phyloP scores from a whole-genome alignment of 2,113 vertebrate species.

The Ibidorhyncha struthersii region DNA sequence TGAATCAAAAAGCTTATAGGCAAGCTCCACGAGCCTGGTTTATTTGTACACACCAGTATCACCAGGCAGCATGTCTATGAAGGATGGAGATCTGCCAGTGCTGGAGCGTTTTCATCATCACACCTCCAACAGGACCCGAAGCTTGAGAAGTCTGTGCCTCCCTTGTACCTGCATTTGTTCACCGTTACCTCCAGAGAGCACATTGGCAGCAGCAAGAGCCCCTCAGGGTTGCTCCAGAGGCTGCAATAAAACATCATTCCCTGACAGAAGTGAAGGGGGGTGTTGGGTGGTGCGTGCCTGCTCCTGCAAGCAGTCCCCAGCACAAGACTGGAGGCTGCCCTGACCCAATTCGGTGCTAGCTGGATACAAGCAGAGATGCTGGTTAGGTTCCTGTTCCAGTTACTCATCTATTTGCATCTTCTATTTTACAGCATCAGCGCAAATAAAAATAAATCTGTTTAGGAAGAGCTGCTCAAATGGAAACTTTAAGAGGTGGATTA shows the following conservation, averaged over 20 bases:
- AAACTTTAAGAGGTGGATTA: not conserved
- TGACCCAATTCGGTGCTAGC: not conserved
- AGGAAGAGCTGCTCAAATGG: not conserved
- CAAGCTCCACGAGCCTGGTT: accelerated
- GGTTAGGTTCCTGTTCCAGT: not conserved
- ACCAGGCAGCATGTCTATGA: not conserved
- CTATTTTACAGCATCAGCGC: not conserved
- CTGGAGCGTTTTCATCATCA: not conserved
- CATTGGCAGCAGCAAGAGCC: not conserved
- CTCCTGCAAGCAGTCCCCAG: not conserved
- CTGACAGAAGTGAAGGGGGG: not conserved
- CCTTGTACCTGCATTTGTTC: not conserved
- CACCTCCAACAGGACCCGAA: not conserved
- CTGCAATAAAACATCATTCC: not conserved
- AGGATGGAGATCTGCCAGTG: not conserved
- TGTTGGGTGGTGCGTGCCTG: accelerated
- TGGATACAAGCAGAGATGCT: not conserved
- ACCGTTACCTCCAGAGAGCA: not conserved
- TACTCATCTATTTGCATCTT: not conserved
- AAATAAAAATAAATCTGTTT: not conserved
- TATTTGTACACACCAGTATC: not conserved
- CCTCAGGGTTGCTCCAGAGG: not conserved
- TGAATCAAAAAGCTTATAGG: not conserved
- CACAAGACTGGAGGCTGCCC: not conserved
- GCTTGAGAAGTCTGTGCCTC: not conserved